Conservation (phyloP, 1,140 invertebrate species). For the Bombus picipes region DNA sequence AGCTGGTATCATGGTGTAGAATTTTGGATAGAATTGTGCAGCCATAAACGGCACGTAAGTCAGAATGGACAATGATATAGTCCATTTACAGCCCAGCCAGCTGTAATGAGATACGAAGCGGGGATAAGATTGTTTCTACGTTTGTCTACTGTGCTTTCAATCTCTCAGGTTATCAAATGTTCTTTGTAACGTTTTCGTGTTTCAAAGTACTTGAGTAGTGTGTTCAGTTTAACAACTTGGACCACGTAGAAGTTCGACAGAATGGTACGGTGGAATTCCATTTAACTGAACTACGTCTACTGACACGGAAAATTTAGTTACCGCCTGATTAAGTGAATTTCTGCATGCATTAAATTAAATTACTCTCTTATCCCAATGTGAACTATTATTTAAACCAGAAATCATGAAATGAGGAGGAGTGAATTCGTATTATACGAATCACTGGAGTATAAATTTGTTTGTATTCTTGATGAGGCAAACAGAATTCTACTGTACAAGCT, state of each 20-base stretch:
- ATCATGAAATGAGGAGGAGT: too few relatives aligned
- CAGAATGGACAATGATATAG: constrained; percentile 91
- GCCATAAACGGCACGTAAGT: constrained; percentile 94
- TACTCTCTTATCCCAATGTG: neutral
- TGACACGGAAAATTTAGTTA: neutral
- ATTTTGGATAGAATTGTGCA: constrained; percentile 92
- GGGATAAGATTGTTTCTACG: constrained; percentile 1
- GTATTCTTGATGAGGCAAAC: too few relatives aligned
- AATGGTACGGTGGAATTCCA: neutral
- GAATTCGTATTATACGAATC: too few relatives aligned
- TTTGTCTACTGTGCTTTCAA: neutral
- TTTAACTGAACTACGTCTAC: neutral
- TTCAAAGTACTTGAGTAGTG: neutral
- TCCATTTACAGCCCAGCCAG: constrained; percentile 93
- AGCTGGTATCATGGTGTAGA: constrained; percentile 93
- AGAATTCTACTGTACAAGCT: too few relatives aligned
- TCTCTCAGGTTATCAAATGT: neutral
- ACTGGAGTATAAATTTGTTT: too few relatives aligned
- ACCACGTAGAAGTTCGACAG: neutral
- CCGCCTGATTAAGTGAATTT: neutral
- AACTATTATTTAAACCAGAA: neutral
- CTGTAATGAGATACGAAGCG: constrained; percentile 80
- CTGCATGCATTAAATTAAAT: neutral
- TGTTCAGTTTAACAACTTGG: neutral
- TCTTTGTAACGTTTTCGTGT: neutral